Evolutionary conservation across 2,888 invertebrate genomes (phyloP).

Genomic region (Drosophila sordidula): DNA sequence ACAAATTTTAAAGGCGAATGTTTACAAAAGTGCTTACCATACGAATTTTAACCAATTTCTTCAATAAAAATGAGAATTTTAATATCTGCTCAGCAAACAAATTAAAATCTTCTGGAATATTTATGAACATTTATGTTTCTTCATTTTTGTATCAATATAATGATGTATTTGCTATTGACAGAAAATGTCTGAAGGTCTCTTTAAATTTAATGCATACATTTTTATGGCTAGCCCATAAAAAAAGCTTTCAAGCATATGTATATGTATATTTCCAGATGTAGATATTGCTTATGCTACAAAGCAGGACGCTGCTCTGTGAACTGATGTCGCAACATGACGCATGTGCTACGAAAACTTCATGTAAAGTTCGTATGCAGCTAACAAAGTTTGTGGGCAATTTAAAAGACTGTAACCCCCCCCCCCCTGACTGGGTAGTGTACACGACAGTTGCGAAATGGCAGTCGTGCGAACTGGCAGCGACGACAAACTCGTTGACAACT

Average conservation of each 20-base stretch:
- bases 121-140: conserved; percentile 6
- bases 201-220: conserved; percentile 22
- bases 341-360: conserved; percentile 35
- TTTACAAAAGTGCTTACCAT: not conserved
- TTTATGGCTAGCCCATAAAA: conserved; percentile 22
- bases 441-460: conserved; percentile 29
- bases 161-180: conserved; percentile 5
- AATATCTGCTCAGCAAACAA: conserved; percentile 15
- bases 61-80: conserved; percentile 6
- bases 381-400: conserved; percentile 66
- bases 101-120: conserved; percentile 16
- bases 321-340: conserved; percentile 29
- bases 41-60: conserved; percentile 6
- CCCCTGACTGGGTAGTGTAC: conserved; percentile 4
- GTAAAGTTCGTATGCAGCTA: conserved; percentile 17
- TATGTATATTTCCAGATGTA: conserved; percentile 14
- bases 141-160: conserved; percentile 8
- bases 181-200: conserved; percentile 8
- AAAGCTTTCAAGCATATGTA: not conserved
- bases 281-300: conserved; percentile 24
- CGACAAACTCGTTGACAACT: conserved; percentile 63
- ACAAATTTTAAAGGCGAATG: not conserved
- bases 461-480: conserved; percentile 41
- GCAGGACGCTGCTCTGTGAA: conserved; percentile 18
- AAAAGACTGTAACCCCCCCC: conserved; percentile 40